Evolutionary conservation across 2,797 vertebrate species (phyloP).

Genomic region (Fundulus diaphanus): DNA sequence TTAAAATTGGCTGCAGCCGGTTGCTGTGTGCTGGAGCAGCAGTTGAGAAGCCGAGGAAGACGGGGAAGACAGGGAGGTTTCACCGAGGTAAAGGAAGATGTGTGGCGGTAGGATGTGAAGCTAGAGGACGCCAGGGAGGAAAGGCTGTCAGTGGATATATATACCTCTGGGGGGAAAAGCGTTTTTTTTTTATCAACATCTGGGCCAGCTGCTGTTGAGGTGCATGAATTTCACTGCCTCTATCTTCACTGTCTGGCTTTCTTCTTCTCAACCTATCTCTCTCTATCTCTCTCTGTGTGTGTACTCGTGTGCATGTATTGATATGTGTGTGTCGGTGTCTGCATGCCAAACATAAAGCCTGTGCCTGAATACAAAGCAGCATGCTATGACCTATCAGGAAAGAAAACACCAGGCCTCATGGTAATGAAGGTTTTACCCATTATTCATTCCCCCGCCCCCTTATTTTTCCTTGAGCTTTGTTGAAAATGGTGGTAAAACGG

Average conservation of each 20-base stretch:
- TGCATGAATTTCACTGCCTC: conserved; percentile 61
- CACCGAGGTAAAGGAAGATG: conserved; percentile 58
- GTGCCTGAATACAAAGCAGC: conserved; percentile 27
- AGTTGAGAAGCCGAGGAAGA: conserved; percentile 41
- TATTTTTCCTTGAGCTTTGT: conserved; percentile 25
- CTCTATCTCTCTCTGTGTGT: conserved; percentile 21
- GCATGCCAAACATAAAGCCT: conserved; percentile 40
- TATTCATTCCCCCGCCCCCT: conserved; percentile 46
- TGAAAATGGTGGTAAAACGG: conserved; percentile 61
- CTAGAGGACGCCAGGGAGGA: conserved; percentile 76
- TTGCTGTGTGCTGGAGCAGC: conserved; percentile 47
- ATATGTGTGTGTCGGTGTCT: conserved; percentile 38
- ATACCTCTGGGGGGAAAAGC: conserved; percentile 59
- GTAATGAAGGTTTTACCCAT: conserved; percentile 44
- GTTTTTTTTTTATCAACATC: conserved; percentile 49
- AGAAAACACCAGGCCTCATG: conserved; percentile 30
- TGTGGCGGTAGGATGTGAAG: conserved; percentile 57
- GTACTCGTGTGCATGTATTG: conserved; percentile 42
- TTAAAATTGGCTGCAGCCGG: conserved; percentile 65
- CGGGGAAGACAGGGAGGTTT: conserved; percentile 55
- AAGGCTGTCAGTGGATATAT: conserved; percentile 62
- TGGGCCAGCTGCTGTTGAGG: conserved; percentile 62
- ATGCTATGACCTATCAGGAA: conserved; percentile 27
- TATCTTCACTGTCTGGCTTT: conserved; percentile 35
- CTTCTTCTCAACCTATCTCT: conserved; percentile 18